phyloP scores from a whole-genome alignment of 2,888 invertebrate genomes.

The Drosophila fulvimacula region DNA sequence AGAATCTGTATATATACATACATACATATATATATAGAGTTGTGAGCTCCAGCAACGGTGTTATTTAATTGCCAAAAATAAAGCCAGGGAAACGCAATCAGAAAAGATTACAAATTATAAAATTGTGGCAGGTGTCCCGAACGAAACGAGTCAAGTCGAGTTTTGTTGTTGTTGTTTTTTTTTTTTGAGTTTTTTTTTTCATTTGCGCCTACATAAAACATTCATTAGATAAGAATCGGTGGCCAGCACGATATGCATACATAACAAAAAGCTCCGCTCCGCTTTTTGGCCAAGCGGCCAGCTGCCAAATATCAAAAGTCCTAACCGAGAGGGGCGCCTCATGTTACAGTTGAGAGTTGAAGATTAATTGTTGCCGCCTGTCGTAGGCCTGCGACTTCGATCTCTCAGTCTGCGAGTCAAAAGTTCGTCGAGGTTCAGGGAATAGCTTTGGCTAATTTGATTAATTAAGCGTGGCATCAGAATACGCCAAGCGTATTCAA shows the following conservation, averaged over 20 bases:
- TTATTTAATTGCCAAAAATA: conserved; percentile 48
- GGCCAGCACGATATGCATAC: conserved; percentile 40
- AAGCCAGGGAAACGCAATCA: conserved; percentile 19
- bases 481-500: conserved; percentile 26
- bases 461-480: conserved; percentile 59
- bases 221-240: conserved; percentile 46
- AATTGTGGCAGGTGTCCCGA: conserved; percentile 45
- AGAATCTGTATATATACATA: not conserved
- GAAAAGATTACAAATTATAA: conserved; percentile 38
- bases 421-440: conserved; percentile 38
- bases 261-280: conserved; percentile 23
- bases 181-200: not conserved
- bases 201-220: conserved; percentile 48
- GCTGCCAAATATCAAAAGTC: conserved; percentile 57
- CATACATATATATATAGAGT: conserved; percentile 5
- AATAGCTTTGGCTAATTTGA: conserved; percentile 56
- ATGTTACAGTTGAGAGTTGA: conserved; percentile 71
- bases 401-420: not conserved
- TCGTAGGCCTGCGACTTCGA: conserved; percentile 35
- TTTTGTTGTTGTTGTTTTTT: not conserved
- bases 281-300: conserved; percentile 21
- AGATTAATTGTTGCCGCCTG: conserved; percentile 58
- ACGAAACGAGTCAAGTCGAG: conserved; percentile 21
- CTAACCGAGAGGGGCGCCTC: conserved; percentile 53
- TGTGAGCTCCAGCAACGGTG: conserved; percentile 27